Base-by-base conservation (phyloP, 2,797 vertebrate genomes). In the Fistularia commersonii region DNA sequence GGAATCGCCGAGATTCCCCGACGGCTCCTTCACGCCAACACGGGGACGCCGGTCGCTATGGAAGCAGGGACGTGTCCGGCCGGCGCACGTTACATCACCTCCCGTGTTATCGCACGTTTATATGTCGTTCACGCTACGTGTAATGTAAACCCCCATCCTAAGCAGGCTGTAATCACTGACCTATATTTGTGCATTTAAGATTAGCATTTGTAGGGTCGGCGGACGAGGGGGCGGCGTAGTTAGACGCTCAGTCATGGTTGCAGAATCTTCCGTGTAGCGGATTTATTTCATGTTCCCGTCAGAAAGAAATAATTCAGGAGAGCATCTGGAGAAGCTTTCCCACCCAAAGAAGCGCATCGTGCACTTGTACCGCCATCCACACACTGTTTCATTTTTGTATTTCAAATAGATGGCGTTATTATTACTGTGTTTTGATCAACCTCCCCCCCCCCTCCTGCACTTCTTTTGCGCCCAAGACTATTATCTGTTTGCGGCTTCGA, bases 171-270 rank as follows among this genome's bases (percentile, higher is more conserved):
- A 51, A 66, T 82, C 63, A 32, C 55, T 87, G 86, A 86, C 83
- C 79, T 84, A 80, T 64, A 86, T 85, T 51, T 76, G 47, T 66
- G 71, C 64, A 58, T 66, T 57, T 45, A 57, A 65, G 61, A 57
- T 68, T 52, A 68, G 46, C 52, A 58, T 51, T 48, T 50, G 37
- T 31, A 42, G 10, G 57, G 40, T 81, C 51, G 61, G 44, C 23
- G 33, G 45, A 36, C 54, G 36, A 15, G 42, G 32, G 45, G 38
- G 3, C 38, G 8, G n/a, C n/a, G n/a, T n/a, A n/a, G n/a, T n/a
- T n/a, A n/a, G n/a, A n/a, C n/a, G n/a, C n/a, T n/a, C n/a, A n/a
- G n/a, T n/a, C n/a, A n/a, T n/a, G n/a, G n/a, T n/a, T 12, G 5
- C 35, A 5, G n/a, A 34, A n/a, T 15, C 8, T 7, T 62, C 37